A percentile compares a stretch with the other conserved stretches of the same genome.
Evolutionary conservation across 2,113 vertebrate genomes (phyloP).

Genomic region (Vidua macroura): DNA sequence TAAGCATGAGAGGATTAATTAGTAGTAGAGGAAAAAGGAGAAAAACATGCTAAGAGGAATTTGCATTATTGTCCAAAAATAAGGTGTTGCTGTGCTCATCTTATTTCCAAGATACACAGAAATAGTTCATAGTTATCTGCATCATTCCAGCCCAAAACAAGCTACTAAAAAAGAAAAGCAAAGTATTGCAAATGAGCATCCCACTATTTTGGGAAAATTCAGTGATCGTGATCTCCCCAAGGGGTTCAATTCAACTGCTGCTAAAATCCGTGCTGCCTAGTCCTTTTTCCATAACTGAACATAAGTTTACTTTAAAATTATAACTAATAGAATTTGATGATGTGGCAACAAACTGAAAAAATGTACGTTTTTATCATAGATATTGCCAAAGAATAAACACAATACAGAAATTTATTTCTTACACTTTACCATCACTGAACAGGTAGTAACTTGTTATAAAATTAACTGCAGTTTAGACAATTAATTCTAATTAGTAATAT

Average conservation of each 20-base stretch:
- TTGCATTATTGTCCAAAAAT: background rate
- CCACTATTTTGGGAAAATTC: background rate
- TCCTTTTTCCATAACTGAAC: background rate
- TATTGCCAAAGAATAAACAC: background rate
- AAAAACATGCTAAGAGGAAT: slow-evolving; percentile 26
- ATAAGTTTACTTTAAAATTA: background rate
- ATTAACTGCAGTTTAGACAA: slow-evolving; percentile 43
- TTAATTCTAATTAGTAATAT: slow-evolving; percentile 53
- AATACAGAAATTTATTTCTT: background rate
- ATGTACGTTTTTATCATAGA: background rate
- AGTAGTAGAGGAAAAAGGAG: slow-evolving; percentile 29
- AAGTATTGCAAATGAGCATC: background rate
- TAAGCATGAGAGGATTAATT: slow-evolving; percentile 58
- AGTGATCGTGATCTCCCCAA: background rate
- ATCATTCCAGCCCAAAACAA: slow-evolving; percentile 18
- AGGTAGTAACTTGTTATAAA: slow-evolving; percentile 2
- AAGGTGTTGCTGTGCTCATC: background rate
- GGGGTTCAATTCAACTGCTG: background rate
- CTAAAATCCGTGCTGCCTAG: background rate
- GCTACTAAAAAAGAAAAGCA: slow-evolving; percentile 10
- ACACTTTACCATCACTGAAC: background rate
- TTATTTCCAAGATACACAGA: background rate
- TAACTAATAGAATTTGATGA: background rate
- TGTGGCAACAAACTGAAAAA: background rate
- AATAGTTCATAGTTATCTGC: background rate